phyloP scores from a whole-genome alignment of 2,888 invertebrate genomes.

The Pristionchus exspectatus region DNA sequence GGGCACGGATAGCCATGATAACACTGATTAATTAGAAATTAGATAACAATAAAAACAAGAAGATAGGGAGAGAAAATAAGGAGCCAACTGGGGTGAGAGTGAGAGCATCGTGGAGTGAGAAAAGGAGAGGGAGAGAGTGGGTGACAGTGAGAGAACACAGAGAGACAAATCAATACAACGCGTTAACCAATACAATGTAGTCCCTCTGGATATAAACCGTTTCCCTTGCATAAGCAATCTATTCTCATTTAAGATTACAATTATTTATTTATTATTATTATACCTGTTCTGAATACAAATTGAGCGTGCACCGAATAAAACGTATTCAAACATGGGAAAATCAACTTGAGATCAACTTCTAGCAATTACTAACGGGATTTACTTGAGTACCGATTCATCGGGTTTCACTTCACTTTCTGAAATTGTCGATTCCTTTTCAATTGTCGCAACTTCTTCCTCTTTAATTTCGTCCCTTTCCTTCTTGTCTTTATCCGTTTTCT shows the following conservation, averaged over 20 bases:
- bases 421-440: neutral
- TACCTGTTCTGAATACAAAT: constrained; percentile 14
- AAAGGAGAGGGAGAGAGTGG: constrained; percentile 8
- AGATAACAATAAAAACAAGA: neutral
- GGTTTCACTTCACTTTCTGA: neutral
- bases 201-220: neutral
- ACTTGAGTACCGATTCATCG: constrained; percentile 7
- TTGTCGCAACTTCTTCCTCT: neutral
- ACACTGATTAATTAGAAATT: neutral
- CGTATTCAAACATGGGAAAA: constrained; percentile 27
- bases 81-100: constrained; percentile 17
- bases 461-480: constrained; percentile 7
- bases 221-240: neutral
- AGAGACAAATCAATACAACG: constrained; percentile 44
- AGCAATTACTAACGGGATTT: constrained; percentile 1
- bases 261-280: constrained; percentile 34
- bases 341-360: constrained; percentile 31
- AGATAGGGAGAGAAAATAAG: neutral
- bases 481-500: neutral
- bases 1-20: constrained; percentile 35
- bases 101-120: neutral
- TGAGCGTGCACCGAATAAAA: constrained; percentile 34
- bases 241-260: neutral
- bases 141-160: constrained; percentile 3
- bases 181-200: constrained; percentile 29